Evolutionary conservation across 2,113 vertebrate species (phyloP).

Genomic region (Melospiza georgiana): DNA sequence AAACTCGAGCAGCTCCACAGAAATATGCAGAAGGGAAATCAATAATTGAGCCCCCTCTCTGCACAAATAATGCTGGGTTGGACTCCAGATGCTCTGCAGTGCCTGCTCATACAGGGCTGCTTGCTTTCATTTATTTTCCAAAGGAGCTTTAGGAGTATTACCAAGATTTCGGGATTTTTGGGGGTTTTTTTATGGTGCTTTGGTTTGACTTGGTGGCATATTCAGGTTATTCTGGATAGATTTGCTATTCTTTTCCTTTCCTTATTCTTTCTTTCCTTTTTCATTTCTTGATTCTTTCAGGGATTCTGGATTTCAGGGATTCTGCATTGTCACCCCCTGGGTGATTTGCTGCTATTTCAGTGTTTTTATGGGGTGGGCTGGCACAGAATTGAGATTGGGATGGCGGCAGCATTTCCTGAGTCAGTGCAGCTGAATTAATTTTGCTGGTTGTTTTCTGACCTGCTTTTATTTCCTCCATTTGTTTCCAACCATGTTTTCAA

Average conservation of each 20-base stretch:
- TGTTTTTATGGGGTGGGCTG: background rate
- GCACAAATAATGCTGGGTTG: too few relatives aligned
- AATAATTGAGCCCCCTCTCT: too few relatives aligned
- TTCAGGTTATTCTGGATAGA: background rate
- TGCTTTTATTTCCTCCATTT: background rate
- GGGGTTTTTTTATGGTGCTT: background rate
- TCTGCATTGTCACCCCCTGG: background rate
- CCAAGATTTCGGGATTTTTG: background rate
- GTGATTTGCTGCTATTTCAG: background rate
- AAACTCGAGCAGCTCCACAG: too few relatives aligned
- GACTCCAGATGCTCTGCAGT: too few relatives aligned
- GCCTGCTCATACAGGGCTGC: too few relatives aligned
- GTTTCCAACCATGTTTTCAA: background rate
- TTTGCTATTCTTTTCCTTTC: background rate
- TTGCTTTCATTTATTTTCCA: background rate
- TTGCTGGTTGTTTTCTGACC: background rate
- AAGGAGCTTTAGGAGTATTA: background rate
- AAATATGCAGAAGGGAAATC: too few relatives aligned
- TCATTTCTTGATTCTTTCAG: too few relatives aligned
- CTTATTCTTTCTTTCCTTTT: too few relatives aligned
- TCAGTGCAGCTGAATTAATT: background rate
- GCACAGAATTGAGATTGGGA: fast-evolving
- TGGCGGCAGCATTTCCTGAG: background rate
- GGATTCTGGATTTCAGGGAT: too few relatives aligned
- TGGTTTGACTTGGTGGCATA: background rate